Conservation (phyloP, 2,888 invertebrate species). For the Drosophila prostipennis region DNA sequence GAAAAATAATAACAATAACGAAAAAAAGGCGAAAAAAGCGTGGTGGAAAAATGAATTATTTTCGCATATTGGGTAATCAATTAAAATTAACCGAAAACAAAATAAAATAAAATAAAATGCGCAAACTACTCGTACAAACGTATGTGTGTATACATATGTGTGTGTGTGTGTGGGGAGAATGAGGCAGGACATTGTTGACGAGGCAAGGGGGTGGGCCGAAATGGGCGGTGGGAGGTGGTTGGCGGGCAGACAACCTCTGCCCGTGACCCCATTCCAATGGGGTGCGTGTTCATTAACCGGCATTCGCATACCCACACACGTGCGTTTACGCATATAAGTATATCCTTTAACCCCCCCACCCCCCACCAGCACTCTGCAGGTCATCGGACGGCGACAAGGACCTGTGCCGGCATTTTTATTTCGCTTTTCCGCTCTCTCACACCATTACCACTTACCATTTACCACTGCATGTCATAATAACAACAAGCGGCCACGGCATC, state of each 20-base stretch:
- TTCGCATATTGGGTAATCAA: slow-evolving; percentile 74
- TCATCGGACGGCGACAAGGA: slow-evolving; percentile 44
- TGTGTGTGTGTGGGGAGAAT: too few relatives aligned
- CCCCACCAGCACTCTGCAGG: slow-evolving; percentile 5
- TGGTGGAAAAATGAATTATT: slow-evolving; percentile 58
- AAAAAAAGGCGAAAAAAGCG: slow-evolving; percentile 31
- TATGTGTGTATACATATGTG: not conserved
- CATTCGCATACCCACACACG: slow-evolving; percentile 29
- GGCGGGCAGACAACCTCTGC: slow-evolving; percentile 43
- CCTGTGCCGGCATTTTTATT: slow-evolving; percentile 57
- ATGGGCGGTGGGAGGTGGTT: not conserved
- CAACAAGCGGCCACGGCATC: slow-evolving; percentile 13
- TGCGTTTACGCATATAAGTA: slow-evolving; percentile 45
- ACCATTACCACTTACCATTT: slow-evolving; percentile 56
- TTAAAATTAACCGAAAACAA: slow-evolving; percentile 79
- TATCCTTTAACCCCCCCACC: slow-evolving; percentile 19
- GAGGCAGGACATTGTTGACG: slow-evolving; percentile 46
- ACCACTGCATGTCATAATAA: slow-evolving; percentile 57
- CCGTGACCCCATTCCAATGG: slow-evolving; percentile 74
- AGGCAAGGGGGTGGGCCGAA: slow-evolving; percentile 1
- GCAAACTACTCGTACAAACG: slow-evolving; percentile 42
- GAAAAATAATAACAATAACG: slow-evolving; percentile 49
- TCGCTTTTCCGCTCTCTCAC: slow-evolving; percentile 55
- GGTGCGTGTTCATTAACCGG: slow-evolving; percentile 75
- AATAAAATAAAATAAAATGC: slow-evolving; percentile 64